Percentiles rank a stretch among this genome's conserved stretches.
Evolutionary conservation across 2,797 vertebrate species (phyloP).

Genomic region (Aldrovandia affinis): DNA sequence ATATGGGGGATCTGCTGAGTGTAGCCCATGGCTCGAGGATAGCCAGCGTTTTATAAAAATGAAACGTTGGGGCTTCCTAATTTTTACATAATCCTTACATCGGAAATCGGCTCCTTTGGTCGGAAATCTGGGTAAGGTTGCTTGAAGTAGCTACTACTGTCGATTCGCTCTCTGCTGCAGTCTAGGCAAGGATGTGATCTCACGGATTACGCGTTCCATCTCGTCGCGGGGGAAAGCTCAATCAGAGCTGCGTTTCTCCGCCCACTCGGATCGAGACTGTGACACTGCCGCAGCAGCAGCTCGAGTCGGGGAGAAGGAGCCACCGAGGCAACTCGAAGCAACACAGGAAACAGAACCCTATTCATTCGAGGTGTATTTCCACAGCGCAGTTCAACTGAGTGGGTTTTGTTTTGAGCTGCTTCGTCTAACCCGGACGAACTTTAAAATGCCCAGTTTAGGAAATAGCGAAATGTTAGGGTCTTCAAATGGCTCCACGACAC

Average conservation of each 20-base stretch:
- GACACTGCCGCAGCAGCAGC: constrained; percentile 32
- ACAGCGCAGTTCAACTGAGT: not conserved
- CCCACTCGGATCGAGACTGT: constrained; percentile 41
- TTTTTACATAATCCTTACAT: constrained; percentile 31
- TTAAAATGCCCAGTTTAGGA: not conserved
- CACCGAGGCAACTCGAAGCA: not conserved
- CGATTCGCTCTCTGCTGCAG: constrained; percentile 46
- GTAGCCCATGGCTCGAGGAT: constrained; percentile 34
- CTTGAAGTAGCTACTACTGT: constrained; percentile 20
- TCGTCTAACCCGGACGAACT: not conserved
- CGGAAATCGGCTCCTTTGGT: constrained; percentile 32
- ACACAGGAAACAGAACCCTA: constrained; percentile 24
- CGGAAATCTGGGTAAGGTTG: constrained; percentile 33
- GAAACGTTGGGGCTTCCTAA: constrained; percentile 12
- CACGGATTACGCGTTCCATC: constrained; percentile 41
- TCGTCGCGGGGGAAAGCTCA: constrained; percentile 41
- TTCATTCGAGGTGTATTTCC: not conserved
- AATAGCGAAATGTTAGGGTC: not conserved
- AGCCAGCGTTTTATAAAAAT: not conserved
- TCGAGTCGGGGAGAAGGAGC: not conserved
- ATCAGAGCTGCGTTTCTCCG: constrained; percentile 49
- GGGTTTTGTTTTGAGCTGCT: not conserved
- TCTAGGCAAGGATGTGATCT: constrained; percentile 53
- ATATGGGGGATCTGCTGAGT: constrained; percentile 37
- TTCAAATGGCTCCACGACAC: not conserved